Percentiles rank a stretch among this genome's conserved stretches.
Conservation (phyloP, 2,888 invertebrate genomes). For the Sarcophaga caerulescens region DNA sequence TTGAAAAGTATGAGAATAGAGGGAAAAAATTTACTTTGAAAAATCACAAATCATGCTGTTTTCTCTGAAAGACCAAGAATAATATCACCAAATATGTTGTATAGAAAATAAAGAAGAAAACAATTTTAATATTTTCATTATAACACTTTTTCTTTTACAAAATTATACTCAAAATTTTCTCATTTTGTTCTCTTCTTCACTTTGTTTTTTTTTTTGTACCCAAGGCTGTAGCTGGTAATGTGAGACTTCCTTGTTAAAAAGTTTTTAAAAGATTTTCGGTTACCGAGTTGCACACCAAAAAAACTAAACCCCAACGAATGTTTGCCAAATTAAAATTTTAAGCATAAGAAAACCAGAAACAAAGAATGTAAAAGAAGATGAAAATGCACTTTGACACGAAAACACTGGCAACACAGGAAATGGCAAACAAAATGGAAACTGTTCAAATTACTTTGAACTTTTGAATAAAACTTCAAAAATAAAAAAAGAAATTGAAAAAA, state of each 20-base stretch:
- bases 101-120: no score
- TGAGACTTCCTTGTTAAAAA: constrained; percentile 54
- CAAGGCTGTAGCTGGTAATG: constrained; percentile 41
- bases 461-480: neutral
- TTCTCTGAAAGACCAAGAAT: no score
- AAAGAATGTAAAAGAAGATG: neutral
- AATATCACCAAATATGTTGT: no score
- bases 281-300: neutral
- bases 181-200: neutral
- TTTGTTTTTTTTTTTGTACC: neutral
- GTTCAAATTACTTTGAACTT: constrained; percentile 43
- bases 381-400: constrained; percentile 54
- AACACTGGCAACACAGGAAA: constrained; percentile 40
- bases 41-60: no score
- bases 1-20: no score
- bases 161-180: no score
- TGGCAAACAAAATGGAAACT: constrained; percentile 49
- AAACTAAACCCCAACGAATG: neutral
- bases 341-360: neutral
- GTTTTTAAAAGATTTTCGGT: constrained; percentile 43
- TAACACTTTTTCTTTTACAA: no score
- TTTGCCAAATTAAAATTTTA: constrained; percentile 17
- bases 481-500: neutral
- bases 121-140: no score
- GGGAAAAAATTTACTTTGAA: no score